Evolutionary conservation across 2,888 invertebrate genomes (phyloP), one percentile per base, ranked within the genome.

Genomic region (Eurois occulta): DNA sequence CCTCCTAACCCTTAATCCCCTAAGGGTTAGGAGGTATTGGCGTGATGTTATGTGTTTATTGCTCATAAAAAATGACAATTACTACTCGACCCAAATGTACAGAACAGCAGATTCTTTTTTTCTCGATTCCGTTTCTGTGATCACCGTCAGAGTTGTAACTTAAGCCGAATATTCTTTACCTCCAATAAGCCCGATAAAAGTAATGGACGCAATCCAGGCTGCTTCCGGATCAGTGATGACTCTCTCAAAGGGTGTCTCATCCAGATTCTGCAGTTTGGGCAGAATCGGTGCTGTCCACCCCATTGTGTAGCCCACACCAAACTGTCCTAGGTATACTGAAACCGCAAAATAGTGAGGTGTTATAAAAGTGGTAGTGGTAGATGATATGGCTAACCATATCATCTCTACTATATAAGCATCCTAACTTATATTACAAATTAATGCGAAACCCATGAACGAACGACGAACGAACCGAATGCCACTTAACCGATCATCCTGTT

Each of bases 271-370:
- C 21, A 83, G 55, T 11, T 48, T 70, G 1, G 55, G 18, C 13
- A 83, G 8, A 5, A 75, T 65, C 28, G 83, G 83, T 0, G 78
- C 83, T 18, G 78, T 28, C 83, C 83, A 83, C 2, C 74, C 83
- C 32, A 68, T 24, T 1, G n/a, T 24, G 18, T 65, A 82, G 13
- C 82, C 82, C 2, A 38, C 43, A 46, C 21, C 2, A 1, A 65
- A 10, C 11, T 83, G 83, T 0, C 83, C 83, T 5, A 83, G 2
- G 41, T 83, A 83, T 41, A 82, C 82, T 82, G 74, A 18, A 83
- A 83, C 46, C 11, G 13, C 0, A 65, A 38, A 69, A 43, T 24
- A 21, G 7, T 24, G 13, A 10, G 6, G 6, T 1, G 1, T 38
- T 46, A 11, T 66, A 16, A 41, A 52, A 21, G 10, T 32, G 1